Evolutionary conservation across 2,888 invertebrate species (phyloP), one percentile per base, ranked within the genome.

Genomic region (Dynastes grantii): DNA sequence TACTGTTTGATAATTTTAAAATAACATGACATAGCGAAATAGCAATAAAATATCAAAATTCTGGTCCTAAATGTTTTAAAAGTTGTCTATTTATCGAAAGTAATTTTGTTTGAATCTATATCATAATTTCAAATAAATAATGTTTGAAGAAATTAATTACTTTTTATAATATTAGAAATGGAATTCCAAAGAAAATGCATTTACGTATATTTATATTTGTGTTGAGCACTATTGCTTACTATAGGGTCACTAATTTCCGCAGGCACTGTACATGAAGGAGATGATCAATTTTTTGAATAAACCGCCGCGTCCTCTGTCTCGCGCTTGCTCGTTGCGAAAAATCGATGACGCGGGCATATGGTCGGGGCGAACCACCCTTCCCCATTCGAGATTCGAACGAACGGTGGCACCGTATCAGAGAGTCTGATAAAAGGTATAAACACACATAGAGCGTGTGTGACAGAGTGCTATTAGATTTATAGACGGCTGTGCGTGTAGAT

Each of bases 361-460:
- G 73, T 61, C 61, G 73, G 73, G 73, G 61, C 61, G 45, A 75
- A 61, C 40, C 61, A 61, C 73, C 73, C 61, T 75, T 75, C 73
- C 73, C 73, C 45, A 75, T 73, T 73, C 45, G 73, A 58, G 55
- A 53, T 73, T 9, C 40, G 58, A 58, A 75, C 22, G 58, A 58
- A 75, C 73, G 73, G 73, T 75, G 61, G 51, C 68, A 68, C 61
- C 61, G 61, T 75, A 75, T 75, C 73, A 55, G 55, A 61, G 73
- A 49, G 61, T 75, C 61, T 75, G 73, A 75, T 63, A 75, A 75
- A 75, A 75, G 73, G 73, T 75, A 75, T 45, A 75, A 75, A 75
- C 73, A 75, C 61, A 61, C 49, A 68, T 13, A 22, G 73, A 75
- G 55, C 45, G 55, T 58, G 22, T 55, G 55, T 27, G 55, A 22